Evolutionary conservation across 2,797 vertebrate genomes (phyloP), one percentile per base, ranked within the genome.

Genomic region (Platalea minor): DNA sequence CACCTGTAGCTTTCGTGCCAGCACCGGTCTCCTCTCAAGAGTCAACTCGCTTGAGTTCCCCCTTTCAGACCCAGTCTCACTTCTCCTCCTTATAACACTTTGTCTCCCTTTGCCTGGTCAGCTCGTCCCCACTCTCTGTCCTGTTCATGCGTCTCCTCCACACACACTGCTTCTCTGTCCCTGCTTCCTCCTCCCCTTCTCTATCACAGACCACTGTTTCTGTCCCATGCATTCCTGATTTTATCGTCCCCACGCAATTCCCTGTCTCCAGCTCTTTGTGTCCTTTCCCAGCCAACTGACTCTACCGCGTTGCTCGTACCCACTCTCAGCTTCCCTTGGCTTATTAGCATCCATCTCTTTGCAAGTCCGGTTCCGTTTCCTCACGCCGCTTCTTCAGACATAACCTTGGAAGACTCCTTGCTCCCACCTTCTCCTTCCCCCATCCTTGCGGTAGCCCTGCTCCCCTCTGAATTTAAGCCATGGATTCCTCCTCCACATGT

Each of bases 221-320:
- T 60, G 31, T 35, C 59, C 63, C n/a, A 46, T 9, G 14, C 2
- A 4, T 61, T 76, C 59, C 60, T 45, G 45, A 56, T 63, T 78
- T 82, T 46, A 82, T 86, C 50, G 78, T 35, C 51, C 23, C 23
- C 37, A 56, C 0, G 1, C 29, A 18, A 31, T 41, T 75, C 64
- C 56, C 39, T 37, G 14, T 45, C 45, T 85, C 53, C 57, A 77
- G 43, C 13, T 61, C 56, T 64, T 19, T 26, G 51, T 48, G 45
- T 53, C n/a, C 53, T 53, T 86, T 87, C 51, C 73, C 74, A 82
- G 48, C 15, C 60, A 78, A 6, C 3, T 16, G 51, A 29, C 20
- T 74, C 65, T 8, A 26, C 28, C 23, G 20, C 1, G 0, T 24
- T 51, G 10, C 33, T 74, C 3, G 0, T 24, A 69, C 25, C 13